phyloP scores from a whole-genome alignment of 2,113 vertebrate genomes.

The Forbesichthys agassizii region DNA sequence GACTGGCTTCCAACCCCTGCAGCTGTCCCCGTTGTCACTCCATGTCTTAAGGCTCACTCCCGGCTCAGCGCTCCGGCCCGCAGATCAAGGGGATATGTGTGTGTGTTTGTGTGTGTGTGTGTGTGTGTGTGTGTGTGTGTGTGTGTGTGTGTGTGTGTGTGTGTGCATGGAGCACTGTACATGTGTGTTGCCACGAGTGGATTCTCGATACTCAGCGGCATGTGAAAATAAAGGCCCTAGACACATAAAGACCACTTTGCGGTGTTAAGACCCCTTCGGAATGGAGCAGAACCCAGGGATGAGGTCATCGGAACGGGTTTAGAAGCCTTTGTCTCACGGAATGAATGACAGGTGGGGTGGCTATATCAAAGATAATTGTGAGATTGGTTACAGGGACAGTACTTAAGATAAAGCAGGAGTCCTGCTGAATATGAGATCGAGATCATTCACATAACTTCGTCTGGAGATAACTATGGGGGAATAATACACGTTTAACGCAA shows the following conservation, averaged over 20 bases:
- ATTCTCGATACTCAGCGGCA: constrained; percentile 44
- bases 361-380: constrained; percentile 58
- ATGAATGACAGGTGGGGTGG: constrained; percentile 64
- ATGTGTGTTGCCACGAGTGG: constrained; percentile 14
- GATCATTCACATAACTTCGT: not conserved
- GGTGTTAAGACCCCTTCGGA: constrained; percentile 71
- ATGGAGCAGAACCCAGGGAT: constrained; percentile 62
- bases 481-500: too few species aligned
- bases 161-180: constrained; percentile 19
- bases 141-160: constrained; percentile 16
- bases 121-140: constrained; percentile 2
- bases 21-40: constrained; percentile 78
- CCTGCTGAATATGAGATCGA: constrained; percentile 11
- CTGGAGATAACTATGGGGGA: not conserved
- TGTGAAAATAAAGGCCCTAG: constrained; percentile 65
- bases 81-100: constrained; percentile 12
- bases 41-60: constrained; percentile 79
- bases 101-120: constrained; percentile 12
- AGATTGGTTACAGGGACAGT: constrained; percentile 42
- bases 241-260: constrained; percentile 68
- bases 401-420: constrained; percentile 36
- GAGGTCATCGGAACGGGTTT: constrained; percentile 71
- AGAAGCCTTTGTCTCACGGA: constrained; percentile 66
- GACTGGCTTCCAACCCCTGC: constrained; percentile 69
- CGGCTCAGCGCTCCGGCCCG: constrained; percentile 59